Conservation (phyloP, 2,888 invertebrate genomes). For the Drosophila atroscutellata region DNA sequence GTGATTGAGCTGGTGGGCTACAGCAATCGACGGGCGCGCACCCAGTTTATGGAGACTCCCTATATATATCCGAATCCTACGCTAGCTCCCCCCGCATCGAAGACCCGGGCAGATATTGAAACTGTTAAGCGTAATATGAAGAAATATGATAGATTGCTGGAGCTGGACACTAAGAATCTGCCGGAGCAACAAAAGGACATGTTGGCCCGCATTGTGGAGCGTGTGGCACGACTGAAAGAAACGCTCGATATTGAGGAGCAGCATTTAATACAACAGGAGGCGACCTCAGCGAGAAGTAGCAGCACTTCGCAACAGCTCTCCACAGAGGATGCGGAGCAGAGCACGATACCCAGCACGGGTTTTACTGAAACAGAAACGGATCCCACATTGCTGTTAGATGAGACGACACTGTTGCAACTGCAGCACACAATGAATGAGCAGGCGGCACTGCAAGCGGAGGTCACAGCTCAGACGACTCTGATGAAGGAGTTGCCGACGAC, state of each 20-base stretch:
- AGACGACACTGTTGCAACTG: slow-evolving; percentile 79
- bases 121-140: slow-evolving; percentile 84
- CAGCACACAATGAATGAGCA: slow-evolving; percentile 81
- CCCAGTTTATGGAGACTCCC: slow-evolving; percentile 74
- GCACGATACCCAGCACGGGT: slow-evolving; percentile 52
- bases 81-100: slow-evolving; percentile 74
- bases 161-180: slow-evolving; percentile 83
- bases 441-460: slow-evolving; percentile 76
- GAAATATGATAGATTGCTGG: slow-evolving; percentile 83
- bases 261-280: slow-evolving; percentile 62
- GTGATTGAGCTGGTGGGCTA: slow-evolving; percentile 84
- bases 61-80: slow-evolving; percentile 42
- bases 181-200: slow-evolving; percentile 85
- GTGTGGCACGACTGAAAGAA: slow-evolving; percentile 84
- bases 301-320: slow-evolving; percentile 15
- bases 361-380: slow-evolving; percentile 77
- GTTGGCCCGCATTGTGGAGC: slow-evolving; percentile 84
- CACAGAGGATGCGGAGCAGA: slow-evolving; percentile 49
- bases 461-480: slow-evolving; percentile 70
- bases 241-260: slow-evolving; percentile 81
- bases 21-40: slow-evolving; percentile 83
- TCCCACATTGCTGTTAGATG: slow-evolving; percentile 80
- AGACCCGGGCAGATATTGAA: slow-evolving; percentile 84
- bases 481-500: slow-evolving; percentile 76
- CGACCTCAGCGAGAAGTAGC: slow-evolving; percentile 52